A percentile compares a stretch with the other conserved stretches of the same genome.
phyloP scores from a whole-genome alignment of 2,888 invertebrate genomes.

The Drosophila algonquin region DNA sequence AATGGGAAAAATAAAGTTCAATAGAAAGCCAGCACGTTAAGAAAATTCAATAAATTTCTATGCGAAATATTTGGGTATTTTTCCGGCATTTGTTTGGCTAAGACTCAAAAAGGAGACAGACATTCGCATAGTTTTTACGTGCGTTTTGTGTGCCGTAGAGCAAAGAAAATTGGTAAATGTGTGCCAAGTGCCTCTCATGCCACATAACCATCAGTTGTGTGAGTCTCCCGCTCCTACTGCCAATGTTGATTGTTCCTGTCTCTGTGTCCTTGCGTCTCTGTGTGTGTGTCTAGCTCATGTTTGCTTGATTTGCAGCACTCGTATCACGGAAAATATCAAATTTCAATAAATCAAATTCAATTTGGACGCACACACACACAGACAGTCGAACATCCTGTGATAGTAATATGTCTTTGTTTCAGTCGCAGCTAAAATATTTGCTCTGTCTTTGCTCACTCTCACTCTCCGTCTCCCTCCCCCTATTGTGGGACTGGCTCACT shows the following conservation, averaged over 20 bases:
- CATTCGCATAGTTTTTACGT: constrained; percentile 9
- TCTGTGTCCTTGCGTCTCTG: constrained; percentile 24
- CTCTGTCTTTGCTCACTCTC: constrained; percentile 58
- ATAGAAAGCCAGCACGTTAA: background rate
- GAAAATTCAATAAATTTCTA: background rate
- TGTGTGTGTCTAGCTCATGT: constrained; percentile 57
- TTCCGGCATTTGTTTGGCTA: constrained; percentile 24
- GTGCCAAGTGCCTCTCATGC: constrained; percentile 48
- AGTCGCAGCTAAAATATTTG: constrained; percentile 75
- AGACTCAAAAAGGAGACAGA: constrained; percentile 16
- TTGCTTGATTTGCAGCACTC: constrained; percentile 77
- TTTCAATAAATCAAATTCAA: constrained; percentile 83
- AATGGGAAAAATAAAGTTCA: background rate
- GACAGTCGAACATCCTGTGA: constrained; percentile 39
- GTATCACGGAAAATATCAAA: constrained; percentile 81
- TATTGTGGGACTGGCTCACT: constrained; percentile 39
- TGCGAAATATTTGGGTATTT: background rate
- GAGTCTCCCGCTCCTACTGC: constrained; percentile 28
- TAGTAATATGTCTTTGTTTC: constrained; percentile 77
- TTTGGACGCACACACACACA: constrained; percentile 64
- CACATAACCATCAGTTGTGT: constrained; percentile 40
- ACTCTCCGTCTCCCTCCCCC: background rate
- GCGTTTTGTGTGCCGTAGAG: constrained; percentile 11
- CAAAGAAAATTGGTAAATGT: constrained; percentile 61
- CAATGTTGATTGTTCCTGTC: constrained; percentile 68